phyloP scores from a whole-genome alignment of 1,140 invertebrate species.

The Halyomorpha halys region DNA sequence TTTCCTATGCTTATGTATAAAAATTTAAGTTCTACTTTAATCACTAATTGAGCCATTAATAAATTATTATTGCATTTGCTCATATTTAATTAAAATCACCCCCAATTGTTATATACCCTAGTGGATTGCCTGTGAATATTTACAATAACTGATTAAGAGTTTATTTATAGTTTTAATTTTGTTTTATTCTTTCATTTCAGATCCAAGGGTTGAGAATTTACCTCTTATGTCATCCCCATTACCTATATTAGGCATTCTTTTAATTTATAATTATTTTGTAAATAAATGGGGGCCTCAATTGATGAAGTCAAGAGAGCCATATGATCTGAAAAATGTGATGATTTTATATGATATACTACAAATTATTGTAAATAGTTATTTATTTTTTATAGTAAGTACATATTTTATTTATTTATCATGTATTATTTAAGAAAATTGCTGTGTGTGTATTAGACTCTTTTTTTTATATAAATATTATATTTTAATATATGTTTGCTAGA shows the following conservation, averaged over 20 bases:
- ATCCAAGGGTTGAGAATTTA: neutral
- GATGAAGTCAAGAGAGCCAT: constrained; percentile 11
- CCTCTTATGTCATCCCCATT: neutral
- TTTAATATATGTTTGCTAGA: too few relatives aligned
- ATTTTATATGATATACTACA: constrained; percentile 4
- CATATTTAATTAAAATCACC: too few relatives aligned
- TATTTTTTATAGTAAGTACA: constrained; percentile 5
- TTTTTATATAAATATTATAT: too few relatives aligned
- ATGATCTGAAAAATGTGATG: constrained; percentile 5
- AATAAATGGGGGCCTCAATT: constrained; percentile 3
- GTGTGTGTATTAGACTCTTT: too few relatives aligned
- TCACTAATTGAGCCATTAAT: too few relatives aligned
- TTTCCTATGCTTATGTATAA: too few relatives aligned
- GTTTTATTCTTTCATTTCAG: neutral
- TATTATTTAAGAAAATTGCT: too few relatives aligned
- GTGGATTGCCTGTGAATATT: too few relatives aligned
- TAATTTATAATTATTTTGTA: constrained; percentile 5
- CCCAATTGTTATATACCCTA: too few relatives aligned
- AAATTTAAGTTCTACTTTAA: too few relatives aligned
- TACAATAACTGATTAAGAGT: too few relatives aligned
- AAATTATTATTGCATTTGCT: too few relatives aligned
- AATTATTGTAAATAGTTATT: neutral
- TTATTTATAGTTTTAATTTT: neutral
- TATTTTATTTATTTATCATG: constrained; percentile 35
- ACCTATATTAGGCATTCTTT: neutral